Conservation (phyloP, 2,113 vertebrate genomes). For the Falcunculus frontatus region DNA sequence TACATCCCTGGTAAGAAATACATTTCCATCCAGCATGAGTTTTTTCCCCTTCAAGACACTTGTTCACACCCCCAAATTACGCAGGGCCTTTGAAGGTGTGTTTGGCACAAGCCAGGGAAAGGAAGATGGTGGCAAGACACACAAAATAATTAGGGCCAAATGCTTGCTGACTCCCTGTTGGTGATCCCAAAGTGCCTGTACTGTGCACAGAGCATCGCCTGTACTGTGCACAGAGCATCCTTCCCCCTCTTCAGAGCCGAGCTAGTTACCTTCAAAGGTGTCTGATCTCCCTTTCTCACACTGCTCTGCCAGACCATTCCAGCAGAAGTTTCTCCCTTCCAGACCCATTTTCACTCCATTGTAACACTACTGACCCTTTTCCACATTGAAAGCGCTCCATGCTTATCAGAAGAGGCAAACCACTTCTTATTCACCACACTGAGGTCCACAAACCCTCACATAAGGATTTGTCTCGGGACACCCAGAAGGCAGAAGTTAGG, state of each 20-base stretch:
- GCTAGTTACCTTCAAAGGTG: background rate
- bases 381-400: rapidly evolving
- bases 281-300: background rate
- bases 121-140: background rate
- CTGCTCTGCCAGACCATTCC: background rate
- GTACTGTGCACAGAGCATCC: background rate
- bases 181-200: background rate
- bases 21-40: background rate
- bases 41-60: background rate
- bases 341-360: background rate
- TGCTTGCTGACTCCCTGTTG: background rate
- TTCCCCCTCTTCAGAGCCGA: background rate
- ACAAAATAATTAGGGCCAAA: background rate
- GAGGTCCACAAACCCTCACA: background rate
- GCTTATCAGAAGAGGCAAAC: background rate
- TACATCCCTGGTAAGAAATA: background rate
- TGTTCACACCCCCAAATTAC: background rate
- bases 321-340: background rate
- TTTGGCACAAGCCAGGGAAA: background rate
- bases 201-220: background rate
- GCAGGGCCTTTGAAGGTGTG: background rate
- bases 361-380: background rate
- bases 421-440: background rate
- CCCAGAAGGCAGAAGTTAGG: background rate
- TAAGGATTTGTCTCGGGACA: background rate